Evolutionary conservation across 2,113 vertebrate species (phyloP), one percentile per base, ranked within the genome.

Genomic region (Caranx melampygus): DNA sequence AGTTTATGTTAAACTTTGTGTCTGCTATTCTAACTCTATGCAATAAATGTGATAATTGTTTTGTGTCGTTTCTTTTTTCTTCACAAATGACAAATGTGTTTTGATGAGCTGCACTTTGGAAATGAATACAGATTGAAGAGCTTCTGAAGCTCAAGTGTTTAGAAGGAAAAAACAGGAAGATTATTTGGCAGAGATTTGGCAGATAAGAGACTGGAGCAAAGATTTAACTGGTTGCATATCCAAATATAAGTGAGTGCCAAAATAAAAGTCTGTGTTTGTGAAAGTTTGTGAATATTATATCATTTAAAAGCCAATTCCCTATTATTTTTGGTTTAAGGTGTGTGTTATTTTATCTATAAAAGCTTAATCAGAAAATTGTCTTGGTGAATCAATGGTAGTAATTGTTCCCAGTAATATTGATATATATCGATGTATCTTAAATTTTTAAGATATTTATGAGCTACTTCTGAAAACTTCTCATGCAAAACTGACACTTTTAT

Each of bases 1-100:
- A 1, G 62, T 79, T 86, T 74, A 40, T 76, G 70, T 58, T 89
- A 26, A 79, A 76, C 60, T 64, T 0, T 83, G 58, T 76, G 75
- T 70, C 63, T 81, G 44, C 13, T 68, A 54, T 63, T 20, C 2
- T 47, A 35, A n/a, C 72, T 61, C 57, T 92, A 71, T 86, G 80
- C 66, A 94, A 93, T 94, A 94, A 93, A 94, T 60, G 14, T 34
- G 34, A 65, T 75, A 73, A 87, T 77, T 88, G 80, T 79, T 77
- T 87, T 77, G 88, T 92, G 88, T 92, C 86, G 76, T 87, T 83
- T 88, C 57, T 80, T 88, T 79, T 80, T 80, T 88, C 75, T 80
- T 72, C 68, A 49, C 45, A 52, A 12, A 12, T 31, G 35, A 71
- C 11, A 72, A 72, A 75, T 80, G 52, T 45, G 26, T 58, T 83